Evolutionary conservation across 2,113 vertebrate genomes (phyloP), one percentile per base, ranked within the genome.

Genomic region (Anhinga rufa): DNA sequence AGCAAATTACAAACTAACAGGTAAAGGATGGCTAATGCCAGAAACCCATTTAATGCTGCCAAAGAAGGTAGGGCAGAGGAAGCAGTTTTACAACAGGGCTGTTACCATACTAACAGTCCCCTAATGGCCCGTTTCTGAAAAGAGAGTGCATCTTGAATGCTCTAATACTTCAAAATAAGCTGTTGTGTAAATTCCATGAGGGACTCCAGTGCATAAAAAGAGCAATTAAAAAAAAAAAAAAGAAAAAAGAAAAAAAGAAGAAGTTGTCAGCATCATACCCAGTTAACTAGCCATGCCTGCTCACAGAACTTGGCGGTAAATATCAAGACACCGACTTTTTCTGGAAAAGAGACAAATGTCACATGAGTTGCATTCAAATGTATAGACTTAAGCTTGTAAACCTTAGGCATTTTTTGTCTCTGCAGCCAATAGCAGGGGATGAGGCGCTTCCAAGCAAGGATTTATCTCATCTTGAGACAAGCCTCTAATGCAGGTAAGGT

Each of bases 51-150:
- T 17, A 79, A 11, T 57, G 20, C 9, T 92, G 46, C 28, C 75
- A 94, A 69, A 72, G 57, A 71, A 76, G 44, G 14, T 36, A 15
- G 4, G 20, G n/a, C 0, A 2, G 26, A 65, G 8, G 9, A 65
- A 71, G 4, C 1, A 0, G 3, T 78, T 80, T 83, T 58, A 36
- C 36, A 74, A 6, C 18, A 84, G 1, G 2, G 9, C 31, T 77
- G 21, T 9, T 69, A 58, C 7, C 6, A 4, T 25, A 15, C 7
- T 52, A 16, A 5, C 0, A 0, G 40, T 46, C 10, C 22, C 9
- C 10, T 91, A 71, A 71, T 26, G 14, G 12, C 28, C 40, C n/a
- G 17, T 62, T 92, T 87, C 74, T 94, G 38, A 72, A 85, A 94
- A 80, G 5, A 36, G 2, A 55, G 7, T 74, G 2, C 6, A 17